Evolutionary conservation across 2,888 invertebrate genomes (phyloP), one percentile per base, ranked within the genome.

Genomic region (Ceraclea dissimilis): DNA sequence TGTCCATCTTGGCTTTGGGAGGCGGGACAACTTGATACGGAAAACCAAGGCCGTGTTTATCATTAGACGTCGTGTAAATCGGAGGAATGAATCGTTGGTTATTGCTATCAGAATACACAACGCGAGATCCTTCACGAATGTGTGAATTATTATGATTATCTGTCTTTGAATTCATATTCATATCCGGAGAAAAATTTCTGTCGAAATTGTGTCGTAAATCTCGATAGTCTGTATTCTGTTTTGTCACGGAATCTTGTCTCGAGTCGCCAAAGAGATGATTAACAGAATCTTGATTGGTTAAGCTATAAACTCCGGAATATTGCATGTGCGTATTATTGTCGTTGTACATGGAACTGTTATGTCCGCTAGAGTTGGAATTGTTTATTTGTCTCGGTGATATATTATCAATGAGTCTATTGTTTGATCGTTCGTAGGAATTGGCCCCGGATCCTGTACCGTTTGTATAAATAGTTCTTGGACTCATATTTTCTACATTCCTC

Each of bases 21-120:
- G 82, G 81, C 18, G 80, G 81, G 60, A 78, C 74, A 2, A 77
- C 70, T 56, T 76, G 78, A 59, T 78, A 78, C 16, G 75, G 75
- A 61, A 76, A 76, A 2, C 65, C 63, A 2, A 66, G 58, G 60
- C 51, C 67, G 70, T 65, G 39, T 31, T 58, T 60, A n/a, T 57
- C 20, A 62, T 62, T 0, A 63, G 43, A 33, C 5, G 56, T 49
- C 10, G 49, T 49, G 17, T 57, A 53, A 22, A 53, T 48, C 1
- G 53, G 19, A 26, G 56, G 47, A 2, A 46, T 17, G 4, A 33
- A 39, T 34, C 48, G 26, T 20, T 54, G 54, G 52, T 52, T 52
- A 17, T 26, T 26, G 17, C 47, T 33, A 20, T 53, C 52, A 4
- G 52, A 13, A 11, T 53, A 53, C 4, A 47, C 18, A 19, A 53